phyloP scores from a whole-genome alignment of 2,888 invertebrate species.

The Rhagophthalmus giganteus region DNA sequence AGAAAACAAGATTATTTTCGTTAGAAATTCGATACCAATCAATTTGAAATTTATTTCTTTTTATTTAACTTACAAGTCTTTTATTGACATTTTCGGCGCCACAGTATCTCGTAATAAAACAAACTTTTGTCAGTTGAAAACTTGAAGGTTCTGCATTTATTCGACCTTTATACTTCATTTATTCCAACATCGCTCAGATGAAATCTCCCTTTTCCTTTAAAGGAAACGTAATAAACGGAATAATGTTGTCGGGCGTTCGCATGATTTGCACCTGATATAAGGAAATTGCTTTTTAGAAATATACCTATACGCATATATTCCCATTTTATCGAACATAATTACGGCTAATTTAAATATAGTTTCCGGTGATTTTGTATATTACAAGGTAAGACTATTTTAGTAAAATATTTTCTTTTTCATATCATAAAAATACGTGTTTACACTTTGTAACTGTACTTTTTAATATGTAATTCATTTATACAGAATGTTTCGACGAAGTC shows the following conservation, averaged over 20 bases:
- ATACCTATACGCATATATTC: not conserved
- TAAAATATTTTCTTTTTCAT: too few relatives aligned
- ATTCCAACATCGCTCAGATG: constrained; percentile 7
- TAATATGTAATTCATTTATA: too few relatives aligned
- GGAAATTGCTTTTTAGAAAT: not conserved
- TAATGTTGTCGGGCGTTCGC: constrained; percentile 3
- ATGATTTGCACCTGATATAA: not conserved
- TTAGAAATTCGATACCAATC: too few relatives aligned
- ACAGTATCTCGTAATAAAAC: constrained; percentile 9
- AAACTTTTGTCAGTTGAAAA: constrained; percentile 14
- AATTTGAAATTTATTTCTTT: too few relatives aligned
- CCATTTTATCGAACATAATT: too few relatives aligned
- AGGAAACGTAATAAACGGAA: constrained; percentile 1
- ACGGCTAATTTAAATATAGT: not conserved
- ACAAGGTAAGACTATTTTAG: too few relatives aligned
- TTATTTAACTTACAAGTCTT: not conserved
- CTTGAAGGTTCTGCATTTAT: constrained; percentile 12
- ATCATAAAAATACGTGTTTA: too few relatives aligned
- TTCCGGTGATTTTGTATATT: too few relatives aligned
- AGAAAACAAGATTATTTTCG: too few relatives aligned
- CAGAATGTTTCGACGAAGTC: too few relatives aligned
- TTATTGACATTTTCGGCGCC: constrained; percentile 14
- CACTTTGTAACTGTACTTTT: too few relatives aligned
- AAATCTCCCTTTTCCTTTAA: constrained; percentile 2
- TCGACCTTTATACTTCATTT: constrained; percentile 12